Conservation (phyloP, 2,888 invertebrate genomes). For the Agrochola lychnidis region DNA sequence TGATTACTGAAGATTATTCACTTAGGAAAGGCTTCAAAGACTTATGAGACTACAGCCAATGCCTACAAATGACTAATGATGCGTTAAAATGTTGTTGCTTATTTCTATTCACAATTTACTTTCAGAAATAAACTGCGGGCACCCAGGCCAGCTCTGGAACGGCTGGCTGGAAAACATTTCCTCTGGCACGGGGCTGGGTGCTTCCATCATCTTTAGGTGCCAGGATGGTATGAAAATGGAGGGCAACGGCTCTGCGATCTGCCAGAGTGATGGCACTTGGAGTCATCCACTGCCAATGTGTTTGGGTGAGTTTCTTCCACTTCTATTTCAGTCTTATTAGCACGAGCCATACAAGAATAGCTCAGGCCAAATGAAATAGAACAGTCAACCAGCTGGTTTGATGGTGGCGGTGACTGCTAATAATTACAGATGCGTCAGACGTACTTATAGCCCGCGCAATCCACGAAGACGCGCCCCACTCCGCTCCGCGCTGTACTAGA, state of each 20-base stretch:
- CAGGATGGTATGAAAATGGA: constrained; percentile 97
- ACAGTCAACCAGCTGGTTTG: too few relatives aligned
- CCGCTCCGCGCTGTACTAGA: too few relatives aligned
- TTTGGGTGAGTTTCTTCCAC: constrained; percentile 90
- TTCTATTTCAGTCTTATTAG: too few relatives aligned
- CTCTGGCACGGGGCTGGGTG: constrained; percentile 96
- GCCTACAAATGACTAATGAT: neutral
- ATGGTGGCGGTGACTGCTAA: too few relatives aligned
- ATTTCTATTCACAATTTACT: neutral
- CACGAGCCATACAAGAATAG: too few relatives aligned
- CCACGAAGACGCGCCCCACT: too few relatives aligned
- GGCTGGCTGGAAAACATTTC: constrained; percentile 98
- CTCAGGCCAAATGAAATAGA: too few relatives aligned
- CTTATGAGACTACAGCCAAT: too few relatives aligned
- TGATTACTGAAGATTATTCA: too few relatives aligned
- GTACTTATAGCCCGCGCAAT: too few relatives aligned
- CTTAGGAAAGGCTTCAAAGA: too few relatives aligned
- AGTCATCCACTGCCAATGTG: constrained; percentile 98
- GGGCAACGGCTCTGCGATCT: constrained; percentile 97
- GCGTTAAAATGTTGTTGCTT: neutral
- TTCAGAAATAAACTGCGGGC: constrained; percentile 98
- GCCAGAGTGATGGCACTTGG: constrained; percentile 98
- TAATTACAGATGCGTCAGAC: too few relatives aligned
- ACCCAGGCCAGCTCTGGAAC: constrained; percentile 98
- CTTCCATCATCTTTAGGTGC: constrained; percentile 98